Conservation (phyloP, 2,888 invertebrate genomes). For the Pardosa pseudoannulata region DNA sequence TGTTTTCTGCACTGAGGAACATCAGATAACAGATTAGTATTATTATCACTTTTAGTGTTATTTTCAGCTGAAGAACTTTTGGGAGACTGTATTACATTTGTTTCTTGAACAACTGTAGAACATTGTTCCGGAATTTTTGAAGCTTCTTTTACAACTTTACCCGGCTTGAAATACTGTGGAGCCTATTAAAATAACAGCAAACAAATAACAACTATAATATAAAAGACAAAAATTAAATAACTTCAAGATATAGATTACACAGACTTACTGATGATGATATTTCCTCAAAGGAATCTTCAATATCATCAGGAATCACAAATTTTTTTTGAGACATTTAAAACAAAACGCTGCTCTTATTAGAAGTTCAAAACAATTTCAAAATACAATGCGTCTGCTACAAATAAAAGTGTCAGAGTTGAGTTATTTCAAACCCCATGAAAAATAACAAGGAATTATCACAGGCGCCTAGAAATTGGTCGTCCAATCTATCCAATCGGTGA, state of each 20-base stretch:
- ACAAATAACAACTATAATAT: neutral
- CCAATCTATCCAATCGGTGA: no score
- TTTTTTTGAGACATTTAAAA: conserved; percentile 24
- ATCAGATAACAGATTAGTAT: neutral
- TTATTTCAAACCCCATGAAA: no score
- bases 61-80: neutral
- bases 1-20: neutral
- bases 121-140: neutral
- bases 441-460: no score
- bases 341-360: no score
- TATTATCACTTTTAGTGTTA: neutral
- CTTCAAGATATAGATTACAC: neutral
- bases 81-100: no score
- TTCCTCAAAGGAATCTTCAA: conserved; percentile 42
- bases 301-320: conserved; percentile 33
- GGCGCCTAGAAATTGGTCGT: no score
- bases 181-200: neutral
- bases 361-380: no score
- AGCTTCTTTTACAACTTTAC: conserved; percentile 3
- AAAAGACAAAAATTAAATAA: neutral
- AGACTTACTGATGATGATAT: neutral
- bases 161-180: conserved; percentile 52
- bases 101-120: neutral
- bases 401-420: no score
- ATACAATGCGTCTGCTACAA: no score